Conservation (phyloP, 2,797 vertebrate genomes). For the Falco biarmicus region DNA sequence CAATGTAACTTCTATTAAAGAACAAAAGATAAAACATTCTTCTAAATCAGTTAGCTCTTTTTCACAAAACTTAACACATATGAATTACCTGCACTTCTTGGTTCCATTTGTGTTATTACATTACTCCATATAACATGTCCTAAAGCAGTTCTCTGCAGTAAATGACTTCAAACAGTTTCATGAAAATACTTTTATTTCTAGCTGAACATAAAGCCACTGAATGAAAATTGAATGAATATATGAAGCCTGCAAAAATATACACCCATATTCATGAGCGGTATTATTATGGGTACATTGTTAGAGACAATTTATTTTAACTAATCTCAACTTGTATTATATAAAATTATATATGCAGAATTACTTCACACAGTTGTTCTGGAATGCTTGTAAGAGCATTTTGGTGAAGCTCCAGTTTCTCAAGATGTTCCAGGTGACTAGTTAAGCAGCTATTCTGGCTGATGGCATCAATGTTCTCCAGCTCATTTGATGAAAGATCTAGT, state of each 20-base stretch:
- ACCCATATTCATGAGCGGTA: not conserved
- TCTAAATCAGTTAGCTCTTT: not conserved
- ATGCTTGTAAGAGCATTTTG: conserved; percentile 87
- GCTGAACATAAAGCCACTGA: not conserved
- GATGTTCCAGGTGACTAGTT: conserved; percentile 83
- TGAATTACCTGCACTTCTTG: not conserved
- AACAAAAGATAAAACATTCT: not conserved
- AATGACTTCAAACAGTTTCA: not conserved
- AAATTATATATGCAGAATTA: conserved; percentile 65
- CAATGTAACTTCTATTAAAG: not conserved
- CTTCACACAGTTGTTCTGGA: conserved; percentile 87
- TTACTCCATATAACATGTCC: not conserved
- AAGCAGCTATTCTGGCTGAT: conserved; percentile 81
- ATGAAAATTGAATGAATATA: not conserved
- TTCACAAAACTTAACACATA: not conserved
- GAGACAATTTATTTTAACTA: not conserved
- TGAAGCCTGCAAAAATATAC: not conserved
- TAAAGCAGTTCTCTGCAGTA: not conserved
- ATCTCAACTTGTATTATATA: not conserved
- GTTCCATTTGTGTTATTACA: not conserved
- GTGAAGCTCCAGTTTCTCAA: conserved; percentile 90
- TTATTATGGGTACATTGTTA: not conserved
- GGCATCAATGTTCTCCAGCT: conserved; percentile 86
- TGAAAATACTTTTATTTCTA: not conserved
- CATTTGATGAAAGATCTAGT: conserved; percentile 94